Base-by-base conservation (phyloP, 2,113 vertebrate genomes). In the Vanacampus margaritifer region DNA sequence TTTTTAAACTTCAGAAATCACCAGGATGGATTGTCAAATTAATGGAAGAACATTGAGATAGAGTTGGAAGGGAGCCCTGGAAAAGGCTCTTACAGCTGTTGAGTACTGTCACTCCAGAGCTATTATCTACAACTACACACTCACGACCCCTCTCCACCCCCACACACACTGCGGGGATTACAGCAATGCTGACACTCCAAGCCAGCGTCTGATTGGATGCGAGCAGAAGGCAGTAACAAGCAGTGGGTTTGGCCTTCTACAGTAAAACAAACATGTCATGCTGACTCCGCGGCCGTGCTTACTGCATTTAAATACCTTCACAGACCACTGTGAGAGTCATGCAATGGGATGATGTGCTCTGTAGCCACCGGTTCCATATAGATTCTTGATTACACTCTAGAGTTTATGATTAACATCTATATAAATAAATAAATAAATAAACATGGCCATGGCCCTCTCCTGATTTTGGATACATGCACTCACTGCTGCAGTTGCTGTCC, bases 11-110 rank as follows among this genome's bases (percentile, higher is more conserved):
- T 54, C 11, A 54, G 23, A 24, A 54, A 54, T 26, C 51, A 26
- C 2, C 51, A 54, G n/a, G n/a, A 65, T 46, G 35, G 68, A n/a
- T 50, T 46, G 28, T 36, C 14, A 36, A 53, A 45, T 19, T n/a
- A 11, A 61, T 2, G 35, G 28, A 50, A 37, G 37, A 61, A 39
- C 21, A 61, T n/a, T 39, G 35, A 39, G 19, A 21, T 11, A n/a
- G 36, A 0, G 6, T 36, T 66, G 53, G 21, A 45, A 37, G 26
- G 32, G 66, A 62, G 67, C 54, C 48, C 77, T 83, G 79, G 82
- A 73, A 73, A 64, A 71, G 62, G 21, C 50, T 57, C 50, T 60
- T 70, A 72, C 82, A 86, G 84, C 77, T 88, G 84, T 73, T 86
- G 73, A 80, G 73, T 57, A 82, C 64, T 75, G 84, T 86, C 79